Base-by-base conservation (phyloP, 2,888 invertebrate genomes). In the Eupithecia centaureata region DNA sequence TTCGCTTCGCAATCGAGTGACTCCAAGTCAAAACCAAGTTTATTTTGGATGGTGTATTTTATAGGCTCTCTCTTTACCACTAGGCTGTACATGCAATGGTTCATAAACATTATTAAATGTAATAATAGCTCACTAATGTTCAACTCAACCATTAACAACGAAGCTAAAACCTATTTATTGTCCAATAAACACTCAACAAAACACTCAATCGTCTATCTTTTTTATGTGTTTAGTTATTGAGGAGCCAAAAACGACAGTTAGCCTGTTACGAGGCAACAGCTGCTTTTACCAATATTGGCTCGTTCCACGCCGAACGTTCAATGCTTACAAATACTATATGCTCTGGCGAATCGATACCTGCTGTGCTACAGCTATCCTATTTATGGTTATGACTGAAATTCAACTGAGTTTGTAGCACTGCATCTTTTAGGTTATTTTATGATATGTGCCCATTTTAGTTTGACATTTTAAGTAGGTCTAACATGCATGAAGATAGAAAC, bases 291-390 rank as follows among this genome's bases (percentile, higher is more conserved):
- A 78, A 83, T 84, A 86, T 86, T 86, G 82, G 74, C 81, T 77
- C 78, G 76, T 80, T 82, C 78, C 75, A 75, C 76, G 76, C 79
- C 78, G 79, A 78, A 83, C 86, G 82, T 79, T 81, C 84, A 81
- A 83, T 84, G 88, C 84, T 83, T 87, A 86, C 87, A 86, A 86
- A 86, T 83, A 82, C 79, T 60, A 60, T 76, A 74, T 76, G 78
- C 74, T 79, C 76, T 76, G 76, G 77, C 80, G 76, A 86, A 88
- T 88, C 89, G 84, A 89, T 88, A 86, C 76, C 77, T 76, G 76
- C 78, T 77, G 77, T 77, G 76, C 78, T 77, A 78, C 78, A 78
- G 74, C 79, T 77, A 76, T 80, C 80, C 32, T 57, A 57, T 57
- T 57, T 57, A 81, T 70, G 76, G 65, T 66, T 69, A 64, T 72